Conservation (phyloP, 2,888 invertebrate species). For the Aphelenchoides bicaudatus region DNA sequence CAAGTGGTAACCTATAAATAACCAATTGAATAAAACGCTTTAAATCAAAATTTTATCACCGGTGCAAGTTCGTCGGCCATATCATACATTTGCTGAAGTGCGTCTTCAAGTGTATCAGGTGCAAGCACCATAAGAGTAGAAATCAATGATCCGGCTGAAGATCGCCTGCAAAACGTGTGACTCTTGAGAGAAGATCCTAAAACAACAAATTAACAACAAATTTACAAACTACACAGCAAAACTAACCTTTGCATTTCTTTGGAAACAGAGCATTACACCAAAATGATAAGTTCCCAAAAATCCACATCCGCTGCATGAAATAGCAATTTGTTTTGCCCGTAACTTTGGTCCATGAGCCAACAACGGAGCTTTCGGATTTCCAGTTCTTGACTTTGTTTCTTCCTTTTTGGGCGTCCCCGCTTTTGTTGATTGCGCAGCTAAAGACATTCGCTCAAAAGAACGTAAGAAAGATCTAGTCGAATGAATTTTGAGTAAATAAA, state of each 20-base stretch:
- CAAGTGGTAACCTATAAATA: slow-evolving; percentile 36
- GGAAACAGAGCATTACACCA: slow-evolving; percentile 50
- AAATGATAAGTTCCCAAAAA: slow-evolving; percentile 57
- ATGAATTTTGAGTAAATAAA: background rate
- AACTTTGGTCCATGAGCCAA: background rate
- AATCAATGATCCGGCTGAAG: slow-evolving; percentile 54
- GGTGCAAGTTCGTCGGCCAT: slow-evolving; percentile 55
- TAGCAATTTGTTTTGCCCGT: slow-evolving; percentile 29
- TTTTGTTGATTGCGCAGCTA: no score
- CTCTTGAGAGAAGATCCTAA: slow-evolving; percentile 36
- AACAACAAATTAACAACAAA: slow-evolving; percentile 5
- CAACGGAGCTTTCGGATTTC: background rate
- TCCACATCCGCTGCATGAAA: slow-evolving; percentile 53
- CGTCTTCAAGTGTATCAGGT: slow-evolving; percentile 41
- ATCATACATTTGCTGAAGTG: slow-evolving; percentile 45
- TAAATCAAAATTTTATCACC: background rate
- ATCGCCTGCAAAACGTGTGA: slow-evolving; percentile 45
- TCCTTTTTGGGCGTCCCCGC: no score
- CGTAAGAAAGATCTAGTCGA: no score
- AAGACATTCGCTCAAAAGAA: no score
- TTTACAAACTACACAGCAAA: background rate
- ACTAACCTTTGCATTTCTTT: slow-evolving; percentile 45
- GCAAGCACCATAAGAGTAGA: slow-evolving; percentile 43
- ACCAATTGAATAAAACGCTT: background rate
- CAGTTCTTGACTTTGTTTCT: no score